Percentiles rank a stretch among this genome's conserved stretches.
These are phyloP conservation scores for Hephaestus fuliginosus DNA, from an alignment of 2,797 vertebrate species.

Conservation along the genomic window DNA sequence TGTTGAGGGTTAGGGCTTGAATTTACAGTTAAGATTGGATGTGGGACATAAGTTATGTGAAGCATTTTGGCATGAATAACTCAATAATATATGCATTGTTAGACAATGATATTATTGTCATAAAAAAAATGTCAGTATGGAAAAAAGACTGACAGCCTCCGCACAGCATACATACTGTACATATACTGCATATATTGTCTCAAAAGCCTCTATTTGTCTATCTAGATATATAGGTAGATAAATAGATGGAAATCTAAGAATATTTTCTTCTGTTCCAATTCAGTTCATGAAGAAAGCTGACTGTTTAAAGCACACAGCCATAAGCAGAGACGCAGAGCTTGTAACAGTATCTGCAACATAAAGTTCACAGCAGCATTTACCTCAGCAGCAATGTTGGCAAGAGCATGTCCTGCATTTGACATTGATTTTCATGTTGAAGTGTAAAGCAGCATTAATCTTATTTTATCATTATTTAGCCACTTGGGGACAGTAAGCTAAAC, in stretches of 20 bases:
- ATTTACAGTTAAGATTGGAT: not conserved
- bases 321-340: not conserved
- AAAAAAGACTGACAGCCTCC: too few relatives aligned
- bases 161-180: too few relatives aligned
- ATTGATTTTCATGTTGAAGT: not conserved
- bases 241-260: too few relatives aligned
- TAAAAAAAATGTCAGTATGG: too few relatives aligned
- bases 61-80: not conserved
- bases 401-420: not conserved
- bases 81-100: not conserved
- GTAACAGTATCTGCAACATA: not conserved
- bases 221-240: too few relatives aligned
- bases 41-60: not conserved
- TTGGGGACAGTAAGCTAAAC: not conserved
- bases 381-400: not conserved
- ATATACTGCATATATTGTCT: too few relatives aligned
- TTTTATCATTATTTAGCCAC: not conserved
- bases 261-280: not conserved
- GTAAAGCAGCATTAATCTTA: not conserved
- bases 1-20: not conserved
- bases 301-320: not conserved
- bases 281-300: not conserved
- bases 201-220: too few relatives aligned
- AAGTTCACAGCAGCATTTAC: not conserved
- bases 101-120: not conserved